Evolutionary conservation across 2,113 vertebrate species (phyloP).

Genomic region (Climacteris rufus): DNA sequence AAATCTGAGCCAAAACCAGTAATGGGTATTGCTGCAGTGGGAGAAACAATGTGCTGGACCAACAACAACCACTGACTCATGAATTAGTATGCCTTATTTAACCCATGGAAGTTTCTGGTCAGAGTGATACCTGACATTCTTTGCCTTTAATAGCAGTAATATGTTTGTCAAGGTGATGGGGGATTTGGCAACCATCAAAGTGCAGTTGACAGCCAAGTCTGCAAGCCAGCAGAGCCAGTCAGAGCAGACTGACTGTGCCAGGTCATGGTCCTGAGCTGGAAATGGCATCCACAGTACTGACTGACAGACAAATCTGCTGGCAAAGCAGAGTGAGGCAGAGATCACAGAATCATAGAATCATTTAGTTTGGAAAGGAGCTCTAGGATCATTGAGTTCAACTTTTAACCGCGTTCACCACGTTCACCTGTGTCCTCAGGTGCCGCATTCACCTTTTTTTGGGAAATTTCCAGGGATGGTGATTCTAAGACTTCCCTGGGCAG

Average conservation of each 20-base stretch:
- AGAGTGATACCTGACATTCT: not conserved
- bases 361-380: not conserved
- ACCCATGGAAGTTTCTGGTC: not conserved
- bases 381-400: rapidly evolving
- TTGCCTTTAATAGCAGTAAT: not conserved
- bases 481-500: not conserved
- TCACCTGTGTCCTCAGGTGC: not conserved
- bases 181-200: not conserved
- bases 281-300: not conserved
- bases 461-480: not conserved
- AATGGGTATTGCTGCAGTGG: not conserved
- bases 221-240: not conserved
- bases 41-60: not conserved
- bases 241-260: not conserved
- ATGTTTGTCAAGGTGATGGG: too few relatives aligned
- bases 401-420: too few relatives aligned
- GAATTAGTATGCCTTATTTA: not conserved
- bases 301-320: not conserved
- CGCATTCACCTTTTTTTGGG: rapidly evolving
- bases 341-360: not conserved
- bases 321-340: not conserved
- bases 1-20: not conserved
- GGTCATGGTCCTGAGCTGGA: not conserved
- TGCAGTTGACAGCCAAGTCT: not conserved
- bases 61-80: not conserved